Evolutionary conservation across 1,140 invertebrate genomes (phyloP).

Genomic region (Polypedilum vanderplanki): DNA sequence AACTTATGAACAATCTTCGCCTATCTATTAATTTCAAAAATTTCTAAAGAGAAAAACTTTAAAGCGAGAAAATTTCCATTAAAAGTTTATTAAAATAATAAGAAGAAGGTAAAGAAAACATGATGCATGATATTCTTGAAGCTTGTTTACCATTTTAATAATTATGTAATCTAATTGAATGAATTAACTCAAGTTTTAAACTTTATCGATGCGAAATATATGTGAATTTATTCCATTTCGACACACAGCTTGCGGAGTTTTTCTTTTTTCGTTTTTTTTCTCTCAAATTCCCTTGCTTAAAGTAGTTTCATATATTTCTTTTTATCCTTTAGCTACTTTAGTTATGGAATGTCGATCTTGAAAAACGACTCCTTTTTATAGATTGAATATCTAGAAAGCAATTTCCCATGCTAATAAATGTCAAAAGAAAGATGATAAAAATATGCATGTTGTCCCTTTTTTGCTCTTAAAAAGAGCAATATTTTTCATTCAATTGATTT

Average conservation of each 20-base stretch:
- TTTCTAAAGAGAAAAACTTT: too few relatives aligned
- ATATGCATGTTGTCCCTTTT: neutral
- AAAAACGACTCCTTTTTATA: neutral
- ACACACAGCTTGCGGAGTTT: slow-evolving; percentile 9
- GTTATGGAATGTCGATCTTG: neutral
- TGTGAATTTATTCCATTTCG: slow-evolving; percentile 12
- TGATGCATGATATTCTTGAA: neutral
- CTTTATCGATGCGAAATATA: slow-evolving; percentile 13
- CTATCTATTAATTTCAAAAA: too few relatives aligned
- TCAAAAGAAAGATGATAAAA: neutral
- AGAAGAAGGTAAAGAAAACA: too few relatives aligned
- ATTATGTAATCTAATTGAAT: neutral
- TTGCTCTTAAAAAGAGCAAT: too few relatives aligned
- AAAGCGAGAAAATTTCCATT: too few relatives aligned
- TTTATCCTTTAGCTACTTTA: neutral
- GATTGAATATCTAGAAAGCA: neutral
- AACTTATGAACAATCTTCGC: too few relatives aligned
- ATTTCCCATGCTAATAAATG: slow-evolving; percentile 2
- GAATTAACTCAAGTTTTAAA: neutral
- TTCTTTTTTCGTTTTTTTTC: neutral
- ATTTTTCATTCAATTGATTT: too few relatives aligned
- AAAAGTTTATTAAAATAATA: too few relatives aligned
- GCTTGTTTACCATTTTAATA: slow-evolving; percentile 13
- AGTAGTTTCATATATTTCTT: neutral
- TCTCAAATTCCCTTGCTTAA: neutral